These are phyloP conservation scores for Amblyjoppa proteus DNA, from an alignment of 2,888 invertebrate genomes.

Conservation along the genomic window DNA sequence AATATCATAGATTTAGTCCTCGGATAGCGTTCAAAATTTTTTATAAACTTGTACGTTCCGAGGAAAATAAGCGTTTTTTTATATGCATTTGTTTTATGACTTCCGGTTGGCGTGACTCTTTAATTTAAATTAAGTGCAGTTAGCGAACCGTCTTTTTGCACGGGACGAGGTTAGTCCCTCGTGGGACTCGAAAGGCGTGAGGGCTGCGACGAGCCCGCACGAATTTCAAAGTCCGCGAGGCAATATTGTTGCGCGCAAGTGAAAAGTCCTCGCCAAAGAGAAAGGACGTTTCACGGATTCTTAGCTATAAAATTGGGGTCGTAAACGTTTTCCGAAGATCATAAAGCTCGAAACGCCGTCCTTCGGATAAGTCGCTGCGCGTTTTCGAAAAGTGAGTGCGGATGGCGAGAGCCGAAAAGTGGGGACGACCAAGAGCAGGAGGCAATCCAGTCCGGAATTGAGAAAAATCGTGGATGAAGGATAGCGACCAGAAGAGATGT, in stretches of 20 bases:
- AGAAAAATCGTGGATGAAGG: constrained; percentile 50
- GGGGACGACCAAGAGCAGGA: constrained; percentile 38
- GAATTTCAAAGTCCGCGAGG: not conserved
- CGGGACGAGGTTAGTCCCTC: not conserved
- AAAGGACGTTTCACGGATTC: constrained; percentile 76
- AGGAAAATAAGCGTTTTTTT: too few relatives aligned
- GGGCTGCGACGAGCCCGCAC: not conserved
- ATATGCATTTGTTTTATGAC: not conserved
- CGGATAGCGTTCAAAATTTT: too few relatives aligned
- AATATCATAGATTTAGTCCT: too few relatives aligned
- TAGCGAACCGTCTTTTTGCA: too few relatives aligned
- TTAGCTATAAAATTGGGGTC: constrained; percentile 76
- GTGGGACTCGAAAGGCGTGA: not conserved
- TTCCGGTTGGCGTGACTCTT: not conserved
- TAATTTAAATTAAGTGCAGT: not conserved
- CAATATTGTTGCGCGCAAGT: constrained; percentile 11
- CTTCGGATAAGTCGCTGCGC: constrained; percentile 62
- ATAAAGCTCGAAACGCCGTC: constrained; percentile 70
- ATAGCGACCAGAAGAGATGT: constrained; percentile 66
- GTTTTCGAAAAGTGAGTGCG: constrained; percentile 10
- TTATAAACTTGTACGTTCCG: too few relatives aligned
- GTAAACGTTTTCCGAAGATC: constrained; percentile 70
- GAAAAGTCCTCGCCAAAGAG: constrained; percentile 53
- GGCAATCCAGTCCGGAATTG: constrained; percentile 27
- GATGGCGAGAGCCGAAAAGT: not conserved